Conservation (phyloP, 2,113 vertebrate genomes). For the Pipa parva region DNA sequence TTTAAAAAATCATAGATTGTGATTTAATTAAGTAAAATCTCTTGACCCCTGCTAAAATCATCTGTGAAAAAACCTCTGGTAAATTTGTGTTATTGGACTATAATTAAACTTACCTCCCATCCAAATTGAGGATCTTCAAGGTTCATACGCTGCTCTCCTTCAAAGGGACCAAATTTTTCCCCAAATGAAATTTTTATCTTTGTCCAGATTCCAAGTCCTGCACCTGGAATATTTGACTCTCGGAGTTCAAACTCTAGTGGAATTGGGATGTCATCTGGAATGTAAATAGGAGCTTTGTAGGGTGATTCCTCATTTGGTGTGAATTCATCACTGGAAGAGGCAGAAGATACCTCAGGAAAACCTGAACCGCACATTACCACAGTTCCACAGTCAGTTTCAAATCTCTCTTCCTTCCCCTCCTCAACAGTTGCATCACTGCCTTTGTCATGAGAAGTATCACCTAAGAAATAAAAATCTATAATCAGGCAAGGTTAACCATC, state of each 20-base stretch:
- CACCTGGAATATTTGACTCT: constrained; percentile 73
- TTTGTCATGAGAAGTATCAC: constrained; percentile 74
- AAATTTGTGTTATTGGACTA: too few relatives aligned
- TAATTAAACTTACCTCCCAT: constrained; percentile 85
- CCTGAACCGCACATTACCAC: constrained; percentile 50
- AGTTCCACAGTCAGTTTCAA: constrained; percentile 68
- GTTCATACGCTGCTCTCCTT: constrained; percentile 70
- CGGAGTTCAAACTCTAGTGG: constrained; percentile 88
- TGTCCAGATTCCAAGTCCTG: constrained; percentile 87
- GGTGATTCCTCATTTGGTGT: constrained; percentile 74
- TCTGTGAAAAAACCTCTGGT: too few relatives aligned
- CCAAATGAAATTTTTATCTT: constrained; percentile 80
- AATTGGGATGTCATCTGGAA: constrained; percentile 75
- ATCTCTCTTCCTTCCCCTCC: constrained; percentile 53
- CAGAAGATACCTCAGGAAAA: constrained; percentile 70
- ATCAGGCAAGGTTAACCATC: too few relatives aligned
- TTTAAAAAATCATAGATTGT: too few relatives aligned
- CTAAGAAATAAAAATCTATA: constrained; percentile 61
- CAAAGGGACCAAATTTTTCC: constrained; percentile 88
- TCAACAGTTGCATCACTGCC: constrained; percentile 71
- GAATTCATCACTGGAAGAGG: constrained; percentile 71
- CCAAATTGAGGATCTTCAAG: constrained; percentile 73
- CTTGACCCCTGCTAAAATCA: too few relatives aligned
- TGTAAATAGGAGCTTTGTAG: constrained; percentile 74
- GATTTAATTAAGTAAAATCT: too few relatives aligned